A percentile compares a stretch with the other conserved stretches of the same genome.
Conservation (phyloP, 2,888 invertebrate genomes). For the Eupithecia dodoneata region DNA sequence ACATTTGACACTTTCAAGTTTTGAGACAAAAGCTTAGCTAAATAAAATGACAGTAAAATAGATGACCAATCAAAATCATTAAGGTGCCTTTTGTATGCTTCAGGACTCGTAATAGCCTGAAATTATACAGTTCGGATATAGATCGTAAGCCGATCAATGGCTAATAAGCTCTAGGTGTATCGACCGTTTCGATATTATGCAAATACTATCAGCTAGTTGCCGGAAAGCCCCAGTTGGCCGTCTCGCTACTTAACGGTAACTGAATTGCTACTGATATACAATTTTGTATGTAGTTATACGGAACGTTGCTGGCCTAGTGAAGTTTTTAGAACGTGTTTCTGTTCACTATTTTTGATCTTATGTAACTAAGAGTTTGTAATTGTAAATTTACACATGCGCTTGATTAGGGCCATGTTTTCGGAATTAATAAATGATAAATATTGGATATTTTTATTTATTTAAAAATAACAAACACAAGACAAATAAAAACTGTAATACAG, state of each 20-base stretch:
- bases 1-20: neutral
- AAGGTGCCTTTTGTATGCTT: neutral
- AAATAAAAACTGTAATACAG: neutral
- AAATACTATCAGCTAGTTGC: conserved; percentile 71
- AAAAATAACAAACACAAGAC: neutral
- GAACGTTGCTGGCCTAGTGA: conserved; percentile 2
- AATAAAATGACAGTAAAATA: neutral
- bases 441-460: too few relatives aligned
- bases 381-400: too few relatives aligned
- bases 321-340: neutral
- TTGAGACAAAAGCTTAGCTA: neutral
- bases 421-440: too few relatives aligned
- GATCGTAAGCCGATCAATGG: conserved; percentile 72
- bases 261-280: conserved; percentile 51
- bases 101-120: neutral
- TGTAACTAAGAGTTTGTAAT: too few relatives aligned
- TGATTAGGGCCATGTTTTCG: too few relatives aligned
- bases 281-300: conserved; percentile 31
- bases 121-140: conserved; percentile 44
- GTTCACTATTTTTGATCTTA: neutral
- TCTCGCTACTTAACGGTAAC: conserved; percentile 62
- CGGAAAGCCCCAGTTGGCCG: conserved; percentile 59
- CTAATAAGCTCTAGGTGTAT: conserved; percentile 75
- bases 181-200: conserved; percentile 75
- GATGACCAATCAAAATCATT: neutral